Evolutionary conservation across 35 echinoderm and acorn worm species (phyloP).

Genomic region (Stichopus chloronotus): DNA sequence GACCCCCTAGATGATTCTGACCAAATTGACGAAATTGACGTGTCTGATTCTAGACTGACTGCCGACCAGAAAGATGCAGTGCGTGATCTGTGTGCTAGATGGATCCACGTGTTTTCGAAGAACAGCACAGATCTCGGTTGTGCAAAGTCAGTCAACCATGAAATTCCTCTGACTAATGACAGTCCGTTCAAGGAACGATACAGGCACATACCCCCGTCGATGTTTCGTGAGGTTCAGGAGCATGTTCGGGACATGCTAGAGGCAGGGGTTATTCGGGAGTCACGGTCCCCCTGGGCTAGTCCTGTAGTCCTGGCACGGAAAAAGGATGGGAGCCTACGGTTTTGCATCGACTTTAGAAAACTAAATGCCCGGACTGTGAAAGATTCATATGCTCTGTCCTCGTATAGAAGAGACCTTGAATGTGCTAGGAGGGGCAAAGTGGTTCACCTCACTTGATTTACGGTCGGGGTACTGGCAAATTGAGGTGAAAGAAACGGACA

Average conservation of each 20-base stretch:
- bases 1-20: neutral
- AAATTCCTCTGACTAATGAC: neutral
- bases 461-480: constrained; percentile 14
- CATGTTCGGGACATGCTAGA: neutral
- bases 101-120: neutral
- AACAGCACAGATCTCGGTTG: neutral
- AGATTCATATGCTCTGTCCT: constrained; percentile 10
- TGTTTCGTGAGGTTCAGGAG: neutral
- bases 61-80: neutral
- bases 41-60: neutral
- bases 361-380: neutral
- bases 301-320: no score
- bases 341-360: neutral
- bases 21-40: neutral
- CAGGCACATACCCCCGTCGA: neutral
- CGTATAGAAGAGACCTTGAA: no score
- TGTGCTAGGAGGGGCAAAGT: neutral
- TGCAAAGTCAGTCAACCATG: neutral
- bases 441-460: neutral
- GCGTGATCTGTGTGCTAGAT: neutral
- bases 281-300: neutral
- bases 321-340: neutral
- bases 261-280: neutral
- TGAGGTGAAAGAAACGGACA: constrained; percentile 38
- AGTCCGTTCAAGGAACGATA: constrained; percentile 11